These are phyloP conservation scores for Poecile atricapillus DNA, from an alignment of 2,113 vertebrate genomes.

Conservation along the genomic window DNA sequence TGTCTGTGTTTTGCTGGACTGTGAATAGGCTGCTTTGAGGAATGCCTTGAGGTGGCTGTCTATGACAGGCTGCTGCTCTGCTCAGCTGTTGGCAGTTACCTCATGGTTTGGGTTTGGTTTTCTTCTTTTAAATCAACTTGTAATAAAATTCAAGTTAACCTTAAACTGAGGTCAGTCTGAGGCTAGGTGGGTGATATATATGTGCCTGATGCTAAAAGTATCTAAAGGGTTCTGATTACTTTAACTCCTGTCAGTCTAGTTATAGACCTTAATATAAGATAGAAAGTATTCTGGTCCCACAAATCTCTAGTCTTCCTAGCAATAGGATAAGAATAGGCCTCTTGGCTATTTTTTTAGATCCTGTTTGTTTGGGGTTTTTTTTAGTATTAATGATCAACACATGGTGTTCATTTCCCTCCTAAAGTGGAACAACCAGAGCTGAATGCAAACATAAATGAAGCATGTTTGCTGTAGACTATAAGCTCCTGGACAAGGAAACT, in stretches of 20 bases:
- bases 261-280: background rate
- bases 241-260: background rate
- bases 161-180: constrained; percentile 13
- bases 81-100: constrained; percentile 35
- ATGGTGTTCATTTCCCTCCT: background rate
- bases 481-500: background rate
- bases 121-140: constrained; percentile 8
- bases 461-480: background rate
- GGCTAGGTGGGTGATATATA: background rate
- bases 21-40: constrained; percentile 29
- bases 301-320: constrained; percentile 29
- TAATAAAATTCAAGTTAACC: constrained; percentile 8
- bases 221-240: background rate
- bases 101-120: background rate
- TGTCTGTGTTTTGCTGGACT: background rate
- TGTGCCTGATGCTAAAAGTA: background rate
- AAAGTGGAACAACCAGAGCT: background rate
- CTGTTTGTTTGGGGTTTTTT: background rate
- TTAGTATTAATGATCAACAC: background rate
- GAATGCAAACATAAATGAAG: background rate
- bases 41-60: background rate
- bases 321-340: background rate
- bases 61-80: background rate
- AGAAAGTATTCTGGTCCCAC: constrained; percentile 17
- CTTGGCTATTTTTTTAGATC: background rate